A percentile compares a stretch with the other conserved stretches of the same genome.
phyloP scores from a whole-genome alignment of 2,888 invertebrate species.

The Arrhopalites spinosus region DNA sequence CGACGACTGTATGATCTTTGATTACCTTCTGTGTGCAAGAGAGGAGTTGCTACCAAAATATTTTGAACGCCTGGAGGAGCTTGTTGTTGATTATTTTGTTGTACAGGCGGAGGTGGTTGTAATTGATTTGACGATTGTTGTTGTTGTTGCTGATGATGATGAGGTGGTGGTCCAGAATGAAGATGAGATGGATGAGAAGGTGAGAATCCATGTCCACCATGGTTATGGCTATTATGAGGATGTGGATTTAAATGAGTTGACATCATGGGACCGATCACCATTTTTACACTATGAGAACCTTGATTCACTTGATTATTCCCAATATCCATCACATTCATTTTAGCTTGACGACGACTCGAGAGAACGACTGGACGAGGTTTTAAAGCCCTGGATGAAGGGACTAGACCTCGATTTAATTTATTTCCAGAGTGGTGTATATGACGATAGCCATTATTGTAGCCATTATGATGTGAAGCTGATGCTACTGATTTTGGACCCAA shows the following conservation, averaged over 20 bases:
- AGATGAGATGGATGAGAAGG: not conserved
- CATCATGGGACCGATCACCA: not conserved
- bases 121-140: not conserved
- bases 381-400: conserved; percentile 42
- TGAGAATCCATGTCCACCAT: not conserved
- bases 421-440: not conserved
- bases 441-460: not conserved
- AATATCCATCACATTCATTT: conserved; percentile 6
- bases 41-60: conserved; percentile 1
- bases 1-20: conserved; percentile 23
- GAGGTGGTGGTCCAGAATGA: not conserved
- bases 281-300: not conserved
- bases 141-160: not conserved
- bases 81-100: not conserved
- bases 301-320: not conserved
- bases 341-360: conserved; percentile 24
- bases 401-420: conserved; percentile 19
- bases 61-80: not conserved
- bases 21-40: conserved; percentile 23
- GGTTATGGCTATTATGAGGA: not conserved
- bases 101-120: not conserved
- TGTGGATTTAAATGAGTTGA: not conserved
- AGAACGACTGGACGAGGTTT: conserved; percentile 40
- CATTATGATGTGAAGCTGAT: not conserved
- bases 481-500: conserved; percentile 34